Percentiles rank a stretch among this genome's conserved stretches.
Conservation (phyloP, 2,797 vertebrate species). For the Paguma larvata region DNA sequence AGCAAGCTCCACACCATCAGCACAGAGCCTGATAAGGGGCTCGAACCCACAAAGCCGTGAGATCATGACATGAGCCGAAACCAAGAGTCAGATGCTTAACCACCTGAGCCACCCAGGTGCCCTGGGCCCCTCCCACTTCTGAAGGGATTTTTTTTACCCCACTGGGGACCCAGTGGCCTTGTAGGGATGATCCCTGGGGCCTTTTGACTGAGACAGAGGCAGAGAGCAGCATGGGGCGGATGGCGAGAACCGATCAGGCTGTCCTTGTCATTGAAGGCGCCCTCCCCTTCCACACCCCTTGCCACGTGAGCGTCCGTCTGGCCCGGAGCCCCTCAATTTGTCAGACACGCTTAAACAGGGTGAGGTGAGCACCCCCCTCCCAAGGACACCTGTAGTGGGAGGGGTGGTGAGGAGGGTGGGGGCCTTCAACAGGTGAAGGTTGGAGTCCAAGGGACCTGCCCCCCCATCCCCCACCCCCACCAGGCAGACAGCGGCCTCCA, state of each 20-base stretch:
- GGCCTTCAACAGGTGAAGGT: not conserved
- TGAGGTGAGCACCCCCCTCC: conserved; percentile 81
- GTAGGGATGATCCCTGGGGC: conserved; percentile 56
- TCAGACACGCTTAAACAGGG: conserved; percentile 88
- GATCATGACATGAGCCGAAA: too few species aligned
- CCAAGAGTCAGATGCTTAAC: too few species aligned
- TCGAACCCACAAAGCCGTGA: too few species aligned
- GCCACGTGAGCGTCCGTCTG: conserved; percentile 88
- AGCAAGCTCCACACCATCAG: too few species aligned
- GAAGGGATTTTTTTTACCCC: not conserved
- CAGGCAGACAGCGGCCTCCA: not conserved
- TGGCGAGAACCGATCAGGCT: not conserved
- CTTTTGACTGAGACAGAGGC: conserved; percentile 66
- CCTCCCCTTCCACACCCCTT: conserved; percentile 77
- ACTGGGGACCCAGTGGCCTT: not conserved
- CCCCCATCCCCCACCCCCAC: conserved; percentile 52
- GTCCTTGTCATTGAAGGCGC: conserved; percentile 6
- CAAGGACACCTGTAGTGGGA: conserved; percentile 88
- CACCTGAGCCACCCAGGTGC: too few species aligned
- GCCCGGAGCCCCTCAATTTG: conserved; percentile 91
- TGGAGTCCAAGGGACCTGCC: conserved; percentile 79
- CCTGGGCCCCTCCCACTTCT: not conserved
- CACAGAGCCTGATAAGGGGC: too few species aligned
- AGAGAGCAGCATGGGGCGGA: not conserved
- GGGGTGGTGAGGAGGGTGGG: not conserved